Evolutionary conservation across 2,113 vertebrate species (phyloP).

Genomic region (Oncorhynchus keta): DNA sequence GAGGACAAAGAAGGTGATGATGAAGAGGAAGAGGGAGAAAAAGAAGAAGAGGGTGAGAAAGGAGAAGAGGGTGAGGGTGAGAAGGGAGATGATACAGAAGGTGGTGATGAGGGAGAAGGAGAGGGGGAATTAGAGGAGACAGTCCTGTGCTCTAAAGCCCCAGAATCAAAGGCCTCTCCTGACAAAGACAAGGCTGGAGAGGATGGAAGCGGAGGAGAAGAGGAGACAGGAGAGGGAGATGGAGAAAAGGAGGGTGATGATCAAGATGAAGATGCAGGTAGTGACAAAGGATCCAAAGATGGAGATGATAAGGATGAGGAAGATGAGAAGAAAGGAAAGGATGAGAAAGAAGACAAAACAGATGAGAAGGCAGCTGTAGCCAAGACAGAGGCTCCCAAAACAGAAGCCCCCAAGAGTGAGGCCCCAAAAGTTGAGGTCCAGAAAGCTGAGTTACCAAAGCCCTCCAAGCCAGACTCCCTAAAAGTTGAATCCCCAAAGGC

Average conservation of each 20-base stretch:
- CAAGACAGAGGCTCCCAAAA: conserved; percentile 58
- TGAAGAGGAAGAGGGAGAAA: conserved; percentile 68
- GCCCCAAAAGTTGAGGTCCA: conserved; percentile 17
- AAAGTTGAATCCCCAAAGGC: conserved; percentile 29
- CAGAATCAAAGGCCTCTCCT: conserved; percentile 68
- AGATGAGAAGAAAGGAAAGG: neutral
- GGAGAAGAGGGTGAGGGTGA: conserved; percentile 57
- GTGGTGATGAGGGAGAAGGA: conserved; percentile 51
- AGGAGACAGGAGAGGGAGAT: conserved; percentile 45
- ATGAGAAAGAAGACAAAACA: conserved; percentile 44
- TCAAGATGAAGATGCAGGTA: conserved; percentile 47
- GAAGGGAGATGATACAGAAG: conserved; percentile 53
- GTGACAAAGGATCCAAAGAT: conserved; percentile 56
- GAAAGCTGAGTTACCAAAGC: conserved; percentile 6
- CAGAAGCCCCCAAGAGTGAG: conserved; percentile 46
- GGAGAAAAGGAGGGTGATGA: conserved; percentile 52
- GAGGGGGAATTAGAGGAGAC: conserved; percentile 65
- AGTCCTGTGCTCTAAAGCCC: conserved; percentile 23
- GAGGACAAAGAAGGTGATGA: conserved; percentile 74
- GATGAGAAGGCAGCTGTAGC: conserved; percentile 50
- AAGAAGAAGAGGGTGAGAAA: conserved; percentile 65
- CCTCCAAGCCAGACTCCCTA: conserved; percentile 3
- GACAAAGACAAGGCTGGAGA: conserved; percentile 66
- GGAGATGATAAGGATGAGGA: conserved; percentile 56
- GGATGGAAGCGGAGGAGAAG: conserved; percentile 58